Base-by-base conservation (phyloP, 2,797 vertebrate genomes). In the Microchirus variegatus region DNA sequence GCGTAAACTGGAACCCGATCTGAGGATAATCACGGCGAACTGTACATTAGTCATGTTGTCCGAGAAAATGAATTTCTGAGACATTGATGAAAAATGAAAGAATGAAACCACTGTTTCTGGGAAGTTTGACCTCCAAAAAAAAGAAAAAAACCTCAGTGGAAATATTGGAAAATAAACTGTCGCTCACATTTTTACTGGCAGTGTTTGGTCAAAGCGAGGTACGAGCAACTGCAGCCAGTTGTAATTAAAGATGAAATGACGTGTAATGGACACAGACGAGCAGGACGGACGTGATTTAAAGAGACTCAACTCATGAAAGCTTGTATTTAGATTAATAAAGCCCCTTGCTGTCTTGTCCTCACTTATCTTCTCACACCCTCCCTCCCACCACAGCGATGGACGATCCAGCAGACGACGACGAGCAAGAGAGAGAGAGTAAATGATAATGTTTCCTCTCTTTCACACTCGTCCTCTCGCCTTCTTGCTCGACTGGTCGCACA, bases 311-410 rank as follows among this genome's bases (percentile, higher is more conserved):
- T 67, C 45, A 31, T 31, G 56, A 82, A 80, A 80, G 70, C 77
- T 74, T 77, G 67, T 65, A 75, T 82, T 75, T 86, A 75, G 63
- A 81, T 78, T 90, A 90, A 90, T 91, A 82, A 87, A 87, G n/a
- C 69, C 78, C 84, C 77, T 35, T 52, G 42, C 37, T 52, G 38
- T 17, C 19, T 63, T 70, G 64, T 74, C 37, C 66, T 63, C 60
- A 60, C 48, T 74, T 51, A 31, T 60, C 59, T 55, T 47, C 62
- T 77, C 70, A 64, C 72, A 37, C 63, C 66, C 67, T 75, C 73
- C 47, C 73, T 68, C 67, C 47, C 73, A 67, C 67, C 60, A 58
- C 55, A 49, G 51, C 44, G 18, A 60, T 13, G 55, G 56, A 61
- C 67, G 31, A 7, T 31, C 31, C 31, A 31, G 31, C 77, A 45